phyloP scores from a whole-genome alignment of 2,888 invertebrate species.

The Megamerina dolium region DNA sequence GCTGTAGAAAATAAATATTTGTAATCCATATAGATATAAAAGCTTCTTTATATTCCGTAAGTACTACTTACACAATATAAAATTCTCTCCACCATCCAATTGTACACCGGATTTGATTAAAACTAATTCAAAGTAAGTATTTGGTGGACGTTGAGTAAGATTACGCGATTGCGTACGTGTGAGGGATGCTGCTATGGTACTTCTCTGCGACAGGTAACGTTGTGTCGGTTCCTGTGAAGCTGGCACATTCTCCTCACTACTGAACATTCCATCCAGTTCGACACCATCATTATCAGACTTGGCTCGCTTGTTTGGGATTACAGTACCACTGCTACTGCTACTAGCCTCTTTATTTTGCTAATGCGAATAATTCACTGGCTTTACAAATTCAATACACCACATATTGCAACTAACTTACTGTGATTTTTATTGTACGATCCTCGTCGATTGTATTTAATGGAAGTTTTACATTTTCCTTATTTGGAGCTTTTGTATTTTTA shows the following conservation, averaged over 20 bases:
- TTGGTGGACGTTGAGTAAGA: constrained; percentile 35
- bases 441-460: constrained; percentile 36
- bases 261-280: constrained; percentile 22
- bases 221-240: constrained; percentile 47
- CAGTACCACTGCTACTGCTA: no score
- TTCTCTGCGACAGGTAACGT: constrained; percentile 46
- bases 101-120: constrained; percentile 41
- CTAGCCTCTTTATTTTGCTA: no score
- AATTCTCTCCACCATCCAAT: constrained; percentile 38
- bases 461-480: constrained; percentile 19
- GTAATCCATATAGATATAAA: neutral
- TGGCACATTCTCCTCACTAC: constrained; percentile 44
- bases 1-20: constrained; percentile 20
- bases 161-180: constrained; percentile 38
- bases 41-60: neutral
- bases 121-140: constrained; percentile 44
- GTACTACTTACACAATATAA: constrained; percentile 33
- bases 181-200: constrained; percentile 35
- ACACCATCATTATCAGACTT: no score
- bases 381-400: no score
- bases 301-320: no score
- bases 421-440: constrained; percentile 37
- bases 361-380: no score
- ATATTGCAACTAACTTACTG: constrained; percentile 24
- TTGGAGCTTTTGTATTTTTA: constrained; percentile 20